Base-by-base conservation (phyloP, 2,113 vertebrate species). In the Aspidoscelis tigris region DNA sequence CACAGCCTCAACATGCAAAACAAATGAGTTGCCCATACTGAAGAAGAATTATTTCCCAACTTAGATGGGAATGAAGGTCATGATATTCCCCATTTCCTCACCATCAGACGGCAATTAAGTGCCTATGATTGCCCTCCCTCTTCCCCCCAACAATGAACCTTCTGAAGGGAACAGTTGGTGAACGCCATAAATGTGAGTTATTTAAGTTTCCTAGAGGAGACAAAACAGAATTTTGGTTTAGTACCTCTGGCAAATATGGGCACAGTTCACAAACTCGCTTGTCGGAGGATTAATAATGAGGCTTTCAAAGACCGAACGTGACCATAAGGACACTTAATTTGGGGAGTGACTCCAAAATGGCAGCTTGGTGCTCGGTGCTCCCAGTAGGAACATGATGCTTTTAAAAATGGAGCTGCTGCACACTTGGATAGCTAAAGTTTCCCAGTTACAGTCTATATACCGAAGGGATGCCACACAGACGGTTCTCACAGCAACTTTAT, bases 31-130 rank as follows among this genome's bases (percentile, higher is more conserved):
- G 68, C 53, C 0, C 0, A 80, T 74, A 21, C 22, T 80, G 84
- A 58, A 58, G 71, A 88, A 87, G 88, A 83, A 88, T 84, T 72
- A 80, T 79, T 66, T 87, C 61, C 7, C 87, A 77, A 65, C 77
- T 92, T 85, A 81, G 78, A 84, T 86, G 87, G 77, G 84, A 82
- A 79, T 76, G 78, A 89, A 90, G 78, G 89, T 89, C 53, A 14
- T 68, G 64, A 75, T n/a, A 64, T 66, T 33, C 77, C 80, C 78
- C 88, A 5, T 58, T 87, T 65, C 55, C 77, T 53, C 33, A 12
- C 41, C 26, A 75, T 44, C 44, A 75, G 71, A 73, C 24, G 66
- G 50, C 84, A 92, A 91, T 79, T 71, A 93, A 88, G 65, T 39
- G 5, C 80, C 75, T 86, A 82, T 88, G 61, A 77, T 87, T 89